These are phyloP conservation scores for Drosophila mulleri DNA, from an alignment of 2,888 invertebrate species.

Conservation along the genomic window DNA sequence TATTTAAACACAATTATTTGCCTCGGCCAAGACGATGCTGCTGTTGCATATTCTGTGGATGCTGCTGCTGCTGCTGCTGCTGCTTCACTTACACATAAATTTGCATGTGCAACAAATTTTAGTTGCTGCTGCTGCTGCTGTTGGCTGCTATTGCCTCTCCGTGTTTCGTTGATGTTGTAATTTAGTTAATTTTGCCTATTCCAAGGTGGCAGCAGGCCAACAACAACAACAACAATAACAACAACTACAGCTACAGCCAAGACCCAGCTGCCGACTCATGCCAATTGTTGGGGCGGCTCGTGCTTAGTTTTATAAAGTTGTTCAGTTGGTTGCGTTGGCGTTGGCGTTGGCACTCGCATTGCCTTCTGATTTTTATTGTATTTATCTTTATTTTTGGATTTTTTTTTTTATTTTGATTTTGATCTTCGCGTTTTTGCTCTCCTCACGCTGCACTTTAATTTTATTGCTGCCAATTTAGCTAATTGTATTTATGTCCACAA, in stretches of 20 bases:
- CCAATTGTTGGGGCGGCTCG: conserved; percentile 53
- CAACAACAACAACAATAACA: conserved; percentile 42
- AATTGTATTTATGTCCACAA: conserved; percentile 64
- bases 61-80: conserved; percentile 60
- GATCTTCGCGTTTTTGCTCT: conserved; percentile 26
- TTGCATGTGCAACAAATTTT: conserved; percentile 82
- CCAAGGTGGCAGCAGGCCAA: conserved; percentile 77
- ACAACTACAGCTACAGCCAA: conserved; percentile 22
- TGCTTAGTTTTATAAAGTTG: conserved; percentile 71
- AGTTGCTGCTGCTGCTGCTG: conserved; percentile 44
- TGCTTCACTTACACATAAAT: conserved; percentile 81
- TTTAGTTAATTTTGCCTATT: conserved; percentile 82
- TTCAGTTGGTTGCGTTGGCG: conserved; percentile 68
- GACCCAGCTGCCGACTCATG: conserved; percentile 56
- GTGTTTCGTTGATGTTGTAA: conserved; percentile 70
- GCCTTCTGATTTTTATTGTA: conserved; percentile 49
- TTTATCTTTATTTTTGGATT: conserved; percentile 5
- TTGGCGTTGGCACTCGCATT: conserved; percentile 78
- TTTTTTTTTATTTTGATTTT: conserved; percentile 41
- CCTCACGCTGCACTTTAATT: conserved; percentile 59
- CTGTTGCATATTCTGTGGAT: conserved; percentile 31
- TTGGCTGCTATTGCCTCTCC: conserved; percentile 37
- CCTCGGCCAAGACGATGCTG: conserved; percentile 31
- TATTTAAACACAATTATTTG: conserved; percentile 82
- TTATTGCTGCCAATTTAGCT: conserved; percentile 73